Percentiles rank a stretch among this genome's conserved stretches.
Conservation (phyloP, 2,113 vertebrate species). For the Scomber colias region DNA sequence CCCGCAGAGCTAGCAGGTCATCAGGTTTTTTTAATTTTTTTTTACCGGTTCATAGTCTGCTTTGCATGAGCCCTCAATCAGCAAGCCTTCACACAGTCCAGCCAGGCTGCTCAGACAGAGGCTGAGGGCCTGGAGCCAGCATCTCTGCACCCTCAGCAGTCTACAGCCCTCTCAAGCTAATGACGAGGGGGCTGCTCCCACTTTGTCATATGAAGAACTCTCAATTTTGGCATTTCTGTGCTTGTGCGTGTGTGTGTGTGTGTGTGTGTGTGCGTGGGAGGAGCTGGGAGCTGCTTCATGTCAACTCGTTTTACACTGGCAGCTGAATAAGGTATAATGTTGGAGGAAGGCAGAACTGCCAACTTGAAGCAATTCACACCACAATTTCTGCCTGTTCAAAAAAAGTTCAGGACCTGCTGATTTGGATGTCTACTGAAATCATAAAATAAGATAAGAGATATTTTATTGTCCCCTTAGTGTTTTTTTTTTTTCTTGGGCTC, state of each 20-base stretch:
- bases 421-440: background rate
- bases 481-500: too few species aligned
- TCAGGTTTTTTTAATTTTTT: background rate
- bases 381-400: background rate
- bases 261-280: background rate
- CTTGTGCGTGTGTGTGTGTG: background rate
- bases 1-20: conserved; percentile 38
- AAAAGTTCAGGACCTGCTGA: background rate
- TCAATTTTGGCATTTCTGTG: conserved; percentile 13
- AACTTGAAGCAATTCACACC: background rate
- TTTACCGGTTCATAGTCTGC: conserved; percentile 42
- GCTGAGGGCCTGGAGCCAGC: conserved; percentile 53
- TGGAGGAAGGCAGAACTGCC: background rate
- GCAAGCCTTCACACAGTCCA: conserved; percentile 41
- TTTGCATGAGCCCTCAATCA: conserved; percentile 38
- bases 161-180: conserved; percentile 64
- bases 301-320: conserved; percentile 1
- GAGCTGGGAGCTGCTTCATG: conserved; percentile 21
- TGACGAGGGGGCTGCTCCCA: conserved; percentile 51
- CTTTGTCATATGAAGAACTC: conserved; percentile 49
- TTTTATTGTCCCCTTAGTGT: too few species aligned
- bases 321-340: background rate
- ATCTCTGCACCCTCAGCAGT: conserved; percentile 54
- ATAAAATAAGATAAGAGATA: too few species aligned
- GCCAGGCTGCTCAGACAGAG: conserved; percentile 43